Evolutionary conservation across 2,113 vertebrate species (phyloP).

Genomic region (Oncorhynchus gorbuscha): DNA sequence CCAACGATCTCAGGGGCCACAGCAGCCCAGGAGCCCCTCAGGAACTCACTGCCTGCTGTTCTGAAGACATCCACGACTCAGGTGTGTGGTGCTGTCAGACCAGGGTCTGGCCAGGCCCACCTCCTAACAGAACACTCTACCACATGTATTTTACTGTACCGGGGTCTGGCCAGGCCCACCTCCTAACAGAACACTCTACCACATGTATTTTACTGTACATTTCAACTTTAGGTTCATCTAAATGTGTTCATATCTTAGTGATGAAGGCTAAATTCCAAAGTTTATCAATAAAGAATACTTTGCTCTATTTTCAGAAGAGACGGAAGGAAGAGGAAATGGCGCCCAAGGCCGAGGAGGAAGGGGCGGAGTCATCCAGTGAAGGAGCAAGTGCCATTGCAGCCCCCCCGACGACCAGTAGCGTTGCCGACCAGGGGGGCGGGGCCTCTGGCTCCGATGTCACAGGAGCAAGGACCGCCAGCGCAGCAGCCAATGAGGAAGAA

Average conservation of each 20-base stretch:
- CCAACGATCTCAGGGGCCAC: conserved; percentile 49
- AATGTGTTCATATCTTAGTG: no score
- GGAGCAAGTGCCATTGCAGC: conserved; percentile 59
- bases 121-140: no score
- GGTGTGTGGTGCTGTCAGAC: conserved; percentile 41
- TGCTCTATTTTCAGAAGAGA: conserved; percentile 46
- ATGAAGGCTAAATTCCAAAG: no score
- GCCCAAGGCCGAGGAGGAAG: conserved; percentile 65
- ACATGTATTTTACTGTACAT: no score
- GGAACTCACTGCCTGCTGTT: conserved; percentile 64
- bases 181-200: no score
- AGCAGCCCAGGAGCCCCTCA: conserved; percentile 67
- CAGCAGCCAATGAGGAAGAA: conserved; percentile 52
- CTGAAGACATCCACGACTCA: conserved; percentile 70
- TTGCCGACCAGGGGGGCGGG: conserved; percentile 44
- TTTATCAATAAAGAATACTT: no score
- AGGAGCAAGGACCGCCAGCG: conserved; percentile 28
- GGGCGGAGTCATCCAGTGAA: conserved; percentile 65
- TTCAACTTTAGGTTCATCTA: no score
- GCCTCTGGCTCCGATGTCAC: conserved; percentile 61
- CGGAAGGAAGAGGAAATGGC: conserved; percentile 49
- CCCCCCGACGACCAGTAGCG: background rate
- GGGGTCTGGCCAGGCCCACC: no score
- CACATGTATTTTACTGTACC: no score
- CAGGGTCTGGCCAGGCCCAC: no score